Evolutionary conservation across 1,140 invertebrate species (phyloP), one percentile per base, ranked within the genome.

Genomic region (Agrilus planipennis): DNA sequence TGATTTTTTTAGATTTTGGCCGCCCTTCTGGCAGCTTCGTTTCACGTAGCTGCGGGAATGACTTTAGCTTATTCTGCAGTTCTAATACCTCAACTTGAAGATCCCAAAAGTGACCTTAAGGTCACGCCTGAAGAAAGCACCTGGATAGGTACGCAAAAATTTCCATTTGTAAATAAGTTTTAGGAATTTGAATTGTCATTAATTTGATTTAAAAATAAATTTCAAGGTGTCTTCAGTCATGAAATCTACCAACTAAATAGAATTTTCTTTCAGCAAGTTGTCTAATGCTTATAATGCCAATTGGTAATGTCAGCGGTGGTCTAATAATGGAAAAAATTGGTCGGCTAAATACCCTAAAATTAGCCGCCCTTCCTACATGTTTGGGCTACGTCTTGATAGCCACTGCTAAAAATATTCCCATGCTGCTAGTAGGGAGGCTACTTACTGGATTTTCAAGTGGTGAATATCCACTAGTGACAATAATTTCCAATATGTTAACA

Each of bases 331-430:
- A 80, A 44, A 60, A 54, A 15, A 49, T 76, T 27, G 79, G 79
- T 10, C 55, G 79, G 18, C 62, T 75, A 46, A 63, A 60, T 34
- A 71, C 75, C 0, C 62, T 82, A 9, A 65, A 73, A 45, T 35
- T 76, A 1, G 65, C 71, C 0, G 57, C 69, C 0, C 39, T 79
- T 4, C 75, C 77, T 1, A 77, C 68, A 39, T 43, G 74, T 0
- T 30, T 65, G 2, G 77, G 79, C 2, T 81, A 73, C 71, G 47
- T 72, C 0, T 42, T 72, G 0, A 75, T 81, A 15, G 72, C 71
- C 0, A 52, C 55, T 12, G 55, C 69, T 1, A 39, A 41, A 2
- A 62, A 62, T 47, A 42, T 71, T 17, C 36, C 52, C 0, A 63
- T 65, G 51, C 57, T 80, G 3, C 58, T 74, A 11, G 35, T 68